These are phyloP conservation scores for Stictocephala bisonia DNA, from an alignment of 2,888 invertebrate genomes.

Conservation along the genomic window DNA sequence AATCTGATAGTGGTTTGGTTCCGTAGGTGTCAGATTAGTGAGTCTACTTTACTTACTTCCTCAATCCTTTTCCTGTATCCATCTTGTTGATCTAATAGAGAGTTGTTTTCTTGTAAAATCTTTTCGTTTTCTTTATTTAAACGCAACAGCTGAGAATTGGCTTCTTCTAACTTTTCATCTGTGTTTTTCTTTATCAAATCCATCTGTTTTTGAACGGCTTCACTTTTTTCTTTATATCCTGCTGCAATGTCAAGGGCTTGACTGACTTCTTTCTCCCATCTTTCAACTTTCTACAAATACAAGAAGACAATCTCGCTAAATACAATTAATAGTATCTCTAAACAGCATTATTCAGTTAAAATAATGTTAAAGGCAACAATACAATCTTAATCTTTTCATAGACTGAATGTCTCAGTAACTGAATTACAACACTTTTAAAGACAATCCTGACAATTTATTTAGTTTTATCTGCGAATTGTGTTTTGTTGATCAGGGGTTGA, in stretches of 20 bases:
- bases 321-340: not conserved
- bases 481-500: too few relatives aligned
- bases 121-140: slow-evolving; percentile 59
- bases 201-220: slow-evolving; percentile 65
- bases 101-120: slow-evolving; percentile 69
- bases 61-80: slow-evolving; percentile 69
- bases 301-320: too few relatives aligned
- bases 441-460: too few relatives aligned
- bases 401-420: too few relatives aligned
- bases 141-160: slow-evolving; percentile 27
- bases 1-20: too few relatives aligned
- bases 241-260: slow-evolving; percentile 77
- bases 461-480: too few relatives aligned
- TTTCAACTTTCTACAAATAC: slow-evolving; percentile 67
- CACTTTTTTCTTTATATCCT: slow-evolving; percentile 74
- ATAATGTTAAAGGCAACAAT: not conserved
- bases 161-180: slow-evolving; percentile 26
- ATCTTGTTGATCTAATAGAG: slow-evolving; percentile 71
- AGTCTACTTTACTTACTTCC: slow-evolving; percentile 70
- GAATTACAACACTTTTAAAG: too few relatives aligned
- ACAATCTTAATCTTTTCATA: too few relatives aligned
- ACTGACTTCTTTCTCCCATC: slow-evolving; percentile 77
- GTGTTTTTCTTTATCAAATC: slow-evolving; percentile 27
- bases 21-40: too few relatives aligned
- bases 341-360: slow-evolving; percentile 2